Evolutionary conservation across 2,113 vertebrate genomes (phyloP), one percentile per base, ranked within the genome.

Genomic region (Nothoprocta perdicaria): DNA sequence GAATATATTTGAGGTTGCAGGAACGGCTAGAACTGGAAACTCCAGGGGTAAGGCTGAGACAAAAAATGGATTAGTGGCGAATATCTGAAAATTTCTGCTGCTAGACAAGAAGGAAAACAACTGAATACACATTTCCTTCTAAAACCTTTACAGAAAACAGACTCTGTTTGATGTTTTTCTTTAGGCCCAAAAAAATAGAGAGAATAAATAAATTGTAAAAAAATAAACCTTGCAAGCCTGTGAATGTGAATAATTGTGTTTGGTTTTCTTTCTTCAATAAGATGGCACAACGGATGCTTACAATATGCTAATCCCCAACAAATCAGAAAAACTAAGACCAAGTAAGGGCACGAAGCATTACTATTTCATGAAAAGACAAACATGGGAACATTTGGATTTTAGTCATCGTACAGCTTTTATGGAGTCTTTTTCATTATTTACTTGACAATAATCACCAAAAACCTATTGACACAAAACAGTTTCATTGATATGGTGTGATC

Each of bases 41-140:
- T n/a, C 52, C 48, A 66, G 62, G 57, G 31, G 21, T 16, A 74
- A 46, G 68, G 66, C 33, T 41, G 61, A 35, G 21, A 22, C 57
- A 87, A 75, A 74, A 12, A 68, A 10, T 48, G 11, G 35, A 5
- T 12, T 29, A 74, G 33, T 10, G 21, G 33, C 41, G 74, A 74
- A 91, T 33, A 68, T 11, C 79, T 33, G 57, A 55, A 80, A 84
- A 72, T 75, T 89, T 75, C 65, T 89, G 76, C 92, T 77, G 40
- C 81, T 38, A 86, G n/a, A 45, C 0, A 14, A 21, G 48, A 58
- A 75, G 57, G 66, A 60, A 19, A 84, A 68, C 41, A 65, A 80
- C 9, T 1, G 5, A 50, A 57, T 52, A 8, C 14, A 29, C 88
- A 79, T 86, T 85, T 58, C 46, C 43, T 13, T 9, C 14, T 60